phyloP scores from a whole-genome alignment of 2,888 invertebrate genomes.

The Girardia tigrina region DNA sequence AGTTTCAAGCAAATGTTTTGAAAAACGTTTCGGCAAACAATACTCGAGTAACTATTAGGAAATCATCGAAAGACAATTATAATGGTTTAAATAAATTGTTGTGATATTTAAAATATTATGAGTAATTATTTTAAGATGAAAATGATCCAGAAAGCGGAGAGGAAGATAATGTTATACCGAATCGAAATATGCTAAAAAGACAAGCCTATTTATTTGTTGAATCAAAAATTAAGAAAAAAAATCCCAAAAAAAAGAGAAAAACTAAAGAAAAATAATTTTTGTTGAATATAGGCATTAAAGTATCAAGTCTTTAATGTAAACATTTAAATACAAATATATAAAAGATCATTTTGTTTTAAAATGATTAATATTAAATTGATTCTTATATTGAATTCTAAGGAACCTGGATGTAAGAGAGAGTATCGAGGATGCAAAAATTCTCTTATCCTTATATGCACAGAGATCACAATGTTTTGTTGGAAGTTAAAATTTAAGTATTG shows the following conservation, averaged over 20 bases:
- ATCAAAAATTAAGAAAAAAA: slow-evolving; percentile 45
- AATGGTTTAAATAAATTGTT: neutral
- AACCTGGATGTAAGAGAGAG: too few relatives aligned
- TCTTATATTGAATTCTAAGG: too few relatives aligned
- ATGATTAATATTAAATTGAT: too few relatives aligned
- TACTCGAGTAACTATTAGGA: neutral
- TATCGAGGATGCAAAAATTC: too few relatives aligned
- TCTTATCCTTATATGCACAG: too few relatives aligned
- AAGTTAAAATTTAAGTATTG: too few relatives aligned
- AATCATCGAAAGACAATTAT: slow-evolving; percentile 1
- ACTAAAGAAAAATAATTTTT: slow-evolving; percentile 33
- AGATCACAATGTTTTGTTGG: too few relatives aligned
- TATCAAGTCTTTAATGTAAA: too few relatives aligned
- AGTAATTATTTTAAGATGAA: slow-evolving; percentile 35
- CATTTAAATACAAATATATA: too few relatives aligned
- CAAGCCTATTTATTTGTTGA: slow-evolving; percentile 49
- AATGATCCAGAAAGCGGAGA: slow-evolving; percentile 49
- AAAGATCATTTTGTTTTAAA: too few relatives aligned
- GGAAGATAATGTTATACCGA: slow-evolving; percentile 46
- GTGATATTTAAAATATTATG: neutral
- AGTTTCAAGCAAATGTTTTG: neutral
- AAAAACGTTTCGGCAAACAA: neutral
- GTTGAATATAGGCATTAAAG: too few relatives aligned
- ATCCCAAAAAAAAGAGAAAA: slow-evolving; percentile 47
- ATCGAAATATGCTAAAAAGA: slow-evolving; percentile 46